phyloP scores from a whole-genome alignment of 2,888 invertebrate genomes.

The Tinea pellionella region DNA sequence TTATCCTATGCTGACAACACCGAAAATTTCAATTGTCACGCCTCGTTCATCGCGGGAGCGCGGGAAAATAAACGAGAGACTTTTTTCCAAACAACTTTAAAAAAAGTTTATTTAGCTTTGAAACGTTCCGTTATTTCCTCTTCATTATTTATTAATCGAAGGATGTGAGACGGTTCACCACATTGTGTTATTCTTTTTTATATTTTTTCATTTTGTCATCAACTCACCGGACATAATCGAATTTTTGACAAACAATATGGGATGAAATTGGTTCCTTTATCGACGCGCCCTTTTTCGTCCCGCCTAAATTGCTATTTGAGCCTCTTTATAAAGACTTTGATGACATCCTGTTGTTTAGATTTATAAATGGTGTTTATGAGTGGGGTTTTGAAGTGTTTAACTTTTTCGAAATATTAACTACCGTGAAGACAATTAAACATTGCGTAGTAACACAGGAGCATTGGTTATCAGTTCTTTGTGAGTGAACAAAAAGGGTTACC shows the following conservation, averaged over 20 bases:
- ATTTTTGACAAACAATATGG: conserved; percentile 61
- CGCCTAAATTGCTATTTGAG: conserved; percentile 38
- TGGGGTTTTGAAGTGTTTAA: background rate
- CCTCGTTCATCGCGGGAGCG: conserved; percentile 56
- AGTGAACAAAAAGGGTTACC: background rate
- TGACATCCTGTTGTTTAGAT: conserved; percentile 3
- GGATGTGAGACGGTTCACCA: conserved; percentile 36
- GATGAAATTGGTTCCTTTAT: conserved; percentile 62
- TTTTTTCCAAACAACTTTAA: conserved; percentile 21
- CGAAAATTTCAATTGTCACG: conserved; percentile 64
- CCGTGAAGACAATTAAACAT: background rate
- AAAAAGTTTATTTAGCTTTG: conserved; percentile 14
- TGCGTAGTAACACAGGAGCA: background rate
- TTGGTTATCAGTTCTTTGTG: background rate
- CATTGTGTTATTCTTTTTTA: conserved; percentile 35
- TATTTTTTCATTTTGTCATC: conserved; percentile 44
- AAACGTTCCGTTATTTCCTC: conserved; percentile 47
- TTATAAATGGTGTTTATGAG: background rate
- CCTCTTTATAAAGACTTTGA: conserved; percentile 21
- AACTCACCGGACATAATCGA: conserved; percentile 52
- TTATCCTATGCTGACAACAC: conserved; percentile 42
- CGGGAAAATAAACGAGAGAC: conserved; percentile 54
- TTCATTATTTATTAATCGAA: conserved; percentile 33
- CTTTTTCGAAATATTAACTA: background rate
- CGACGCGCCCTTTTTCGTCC: conserved; percentile 40